phyloP scores from a whole-genome alignment of 35 echinoderm and acorn worm species.

The Lytechinus pictus region DNA sequence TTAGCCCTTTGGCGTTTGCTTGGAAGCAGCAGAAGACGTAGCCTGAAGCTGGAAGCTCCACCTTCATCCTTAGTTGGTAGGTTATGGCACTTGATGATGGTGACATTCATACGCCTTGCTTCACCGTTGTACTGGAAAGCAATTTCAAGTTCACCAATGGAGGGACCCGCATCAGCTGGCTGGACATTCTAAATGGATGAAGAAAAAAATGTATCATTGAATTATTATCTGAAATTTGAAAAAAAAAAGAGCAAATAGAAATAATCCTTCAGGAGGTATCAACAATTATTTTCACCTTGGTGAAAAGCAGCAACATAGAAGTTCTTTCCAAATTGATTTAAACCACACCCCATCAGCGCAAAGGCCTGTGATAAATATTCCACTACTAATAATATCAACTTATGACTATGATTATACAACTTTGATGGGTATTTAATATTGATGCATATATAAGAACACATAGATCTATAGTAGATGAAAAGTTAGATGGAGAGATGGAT shows the following conservation, averaged over 20 bases:
- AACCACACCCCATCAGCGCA: too few relatives aligned
- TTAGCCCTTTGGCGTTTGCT: conserved; percentile 87
- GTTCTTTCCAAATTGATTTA: too few relatives aligned
- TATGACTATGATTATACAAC: too few relatives aligned
- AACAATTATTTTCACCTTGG: too few relatives aligned
- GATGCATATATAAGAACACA: too few relatives aligned
- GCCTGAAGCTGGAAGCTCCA: conserved; percentile 72
- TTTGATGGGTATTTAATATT: too few relatives aligned
- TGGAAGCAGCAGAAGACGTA: conserved; percentile 83
- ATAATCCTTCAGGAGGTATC: neutral
- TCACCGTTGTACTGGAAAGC: conserved; percentile 95
- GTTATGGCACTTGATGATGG: conserved; percentile 71
- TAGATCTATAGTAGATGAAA: too few relatives aligned
- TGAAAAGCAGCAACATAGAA: too few relatives aligned
- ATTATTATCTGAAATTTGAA: too few relatives aligned
- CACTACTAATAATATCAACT: too few relatives aligned
- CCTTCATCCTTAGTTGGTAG: conserved; percentile 89
- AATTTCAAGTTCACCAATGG: conserved; percentile 80
- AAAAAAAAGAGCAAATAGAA: neutral
- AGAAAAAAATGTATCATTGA: neutral
- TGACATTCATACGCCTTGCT: conserved; percentile 86
- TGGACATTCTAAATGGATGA: conserved; percentile 4
- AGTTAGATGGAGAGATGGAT: too few relatives aligned
- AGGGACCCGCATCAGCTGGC: conserved; percentile 45
- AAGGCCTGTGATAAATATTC: too few relatives aligned